Evolutionary conservation across 2,113 vertebrate species (phyloP), one percentile per base, ranked within the genome.

Genomic region (Callocephalon fimbriatum): DNA sequence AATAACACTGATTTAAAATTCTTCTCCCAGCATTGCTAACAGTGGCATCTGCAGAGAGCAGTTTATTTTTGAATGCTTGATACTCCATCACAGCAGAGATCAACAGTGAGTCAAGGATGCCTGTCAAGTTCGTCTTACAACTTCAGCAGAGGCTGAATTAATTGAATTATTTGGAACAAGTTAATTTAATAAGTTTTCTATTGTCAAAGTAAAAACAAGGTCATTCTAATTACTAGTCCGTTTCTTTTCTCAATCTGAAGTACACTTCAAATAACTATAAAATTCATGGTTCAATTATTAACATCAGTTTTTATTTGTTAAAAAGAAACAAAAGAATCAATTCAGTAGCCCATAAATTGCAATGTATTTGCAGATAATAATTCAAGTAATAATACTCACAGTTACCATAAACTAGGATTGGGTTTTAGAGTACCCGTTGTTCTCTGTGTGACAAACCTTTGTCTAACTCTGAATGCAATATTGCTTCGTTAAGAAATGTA

Each of bases 1-100:
- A 97, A 95, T 88, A 95, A 68, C 79, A 89, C 21, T 97, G 71
- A 97, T 96, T 95, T 96, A 81, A 93, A 77, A 94, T 96, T 95
- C 81, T 96, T 83, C 80, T 97, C 72, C 84, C 32, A 51, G 48
- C 79, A 85, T 74, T 72, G 77, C 74, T 96, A 96, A 96, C 82
- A 95, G 74, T 74, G 58, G 76, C 82, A 96, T 92, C 88, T 96
- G 95, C 90, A 95, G 95, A 93, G 62, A 97, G 70, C 37, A 85
- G 79, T 93, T 95, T 93, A 95, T 58, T 85, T 92, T 86, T 75
- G 70, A 77, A 93, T 56, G 18, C 44, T 67, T 90, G 88, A 87
- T 92, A 77, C 63, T 93, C 62, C 68, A 87, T 71, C 94, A 85
- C 77, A 96, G 91, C 42, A 86, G 83, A 87, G 91, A 90, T 88